phyloP scores from a whole-genome alignment of 2,888 invertebrate species.

The Eulithis testata region DNA sequence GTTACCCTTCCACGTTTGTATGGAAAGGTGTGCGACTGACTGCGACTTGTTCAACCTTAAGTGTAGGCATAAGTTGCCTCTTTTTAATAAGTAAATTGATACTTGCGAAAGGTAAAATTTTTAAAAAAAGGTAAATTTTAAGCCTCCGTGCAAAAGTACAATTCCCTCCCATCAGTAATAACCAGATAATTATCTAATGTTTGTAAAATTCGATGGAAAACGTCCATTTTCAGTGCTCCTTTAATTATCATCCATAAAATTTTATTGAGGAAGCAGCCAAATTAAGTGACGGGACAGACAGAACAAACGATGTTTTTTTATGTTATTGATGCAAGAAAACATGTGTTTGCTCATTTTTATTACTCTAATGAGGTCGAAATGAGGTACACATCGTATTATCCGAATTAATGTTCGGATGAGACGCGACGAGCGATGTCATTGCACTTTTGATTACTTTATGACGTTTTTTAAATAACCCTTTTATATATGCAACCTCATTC shows the following conservation, averaged over 20 bases:
- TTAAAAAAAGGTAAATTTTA: neutral
- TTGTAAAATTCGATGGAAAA: slow-evolving; percentile 11
- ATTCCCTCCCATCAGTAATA: neutral
- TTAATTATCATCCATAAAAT: slow-evolving; percentile 75
- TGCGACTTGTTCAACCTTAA: too few relatives aligned
- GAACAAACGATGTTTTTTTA: slow-evolving; percentile 20
- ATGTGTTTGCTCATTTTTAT: slow-evolving; percentile 27
- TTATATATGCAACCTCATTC: too few relatives aligned
- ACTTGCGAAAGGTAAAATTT: too few relatives aligned
- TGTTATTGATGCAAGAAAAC: slow-evolving; percentile 21
- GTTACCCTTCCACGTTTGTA: too few relatives aligned
- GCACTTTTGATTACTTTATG: slow-evolving; percentile 6
- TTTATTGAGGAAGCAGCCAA: slow-evolving; percentile 77
- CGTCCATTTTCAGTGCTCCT: slow-evolving; percentile 51
- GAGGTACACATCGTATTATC: neutral
- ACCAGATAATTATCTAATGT: neutral
- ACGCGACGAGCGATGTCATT: slow-evolving; percentile 10
- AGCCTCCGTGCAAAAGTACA: neutral
- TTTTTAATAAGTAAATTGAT: too few relatives aligned
- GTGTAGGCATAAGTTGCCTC: too few relatives aligned
- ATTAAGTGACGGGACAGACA: slow-evolving; percentile 56
- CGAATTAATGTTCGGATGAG: neutral
- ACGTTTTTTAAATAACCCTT: neutral
- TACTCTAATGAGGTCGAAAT: slow-evolving; percentile 25
- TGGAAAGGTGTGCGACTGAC: too few relatives aligned